These are phyloP conservation scores for Perognathus longimembris DNA, from an alignment of 2,113 vertebrate genomes.

Conservation along the genomic window DNA sequence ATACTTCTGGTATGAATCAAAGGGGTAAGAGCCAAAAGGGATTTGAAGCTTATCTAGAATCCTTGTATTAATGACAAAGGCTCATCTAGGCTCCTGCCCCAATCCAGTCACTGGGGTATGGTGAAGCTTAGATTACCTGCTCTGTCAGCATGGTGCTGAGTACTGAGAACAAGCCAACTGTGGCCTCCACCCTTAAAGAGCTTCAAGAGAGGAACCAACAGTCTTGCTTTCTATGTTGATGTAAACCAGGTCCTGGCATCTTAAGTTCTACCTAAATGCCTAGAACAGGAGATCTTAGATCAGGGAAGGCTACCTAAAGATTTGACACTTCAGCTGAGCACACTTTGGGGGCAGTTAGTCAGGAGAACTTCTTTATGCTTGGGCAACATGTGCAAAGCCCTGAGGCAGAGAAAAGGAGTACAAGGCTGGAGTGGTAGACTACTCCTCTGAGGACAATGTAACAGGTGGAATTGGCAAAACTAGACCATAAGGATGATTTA, in stretches of 20 bases:
- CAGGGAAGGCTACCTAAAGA: background rate
- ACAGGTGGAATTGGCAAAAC: background rate
- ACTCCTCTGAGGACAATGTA: background rate
- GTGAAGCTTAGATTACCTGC: too few relatives aligned
- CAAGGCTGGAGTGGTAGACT: background rate
- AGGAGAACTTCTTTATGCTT: background rate
- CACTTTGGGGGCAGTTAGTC: background rate
- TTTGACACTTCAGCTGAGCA: background rate
- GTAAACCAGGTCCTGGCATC: too few relatives aligned
- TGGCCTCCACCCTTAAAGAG: background rate
- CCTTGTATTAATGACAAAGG: background rate
- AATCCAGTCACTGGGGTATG: background rate
- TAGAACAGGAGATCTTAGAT: background rate
- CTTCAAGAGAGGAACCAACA: background rate
- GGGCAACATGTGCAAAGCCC: background rate
- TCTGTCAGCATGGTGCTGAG: background rate
- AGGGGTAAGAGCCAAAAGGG: too few relatives aligned
- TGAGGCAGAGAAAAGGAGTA: background rate
- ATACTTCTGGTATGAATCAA: too few relatives aligned
- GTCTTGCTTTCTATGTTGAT: background rate
- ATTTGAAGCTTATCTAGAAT: background rate
- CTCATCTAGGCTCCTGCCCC: background rate
- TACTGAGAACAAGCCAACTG: rapidly evolving
- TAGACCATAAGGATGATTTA: background rate
- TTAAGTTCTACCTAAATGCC: background rate